Conservation (phyloP, 2,113 vertebrate genomes). For the Malaclemys terrapin region DNA sequence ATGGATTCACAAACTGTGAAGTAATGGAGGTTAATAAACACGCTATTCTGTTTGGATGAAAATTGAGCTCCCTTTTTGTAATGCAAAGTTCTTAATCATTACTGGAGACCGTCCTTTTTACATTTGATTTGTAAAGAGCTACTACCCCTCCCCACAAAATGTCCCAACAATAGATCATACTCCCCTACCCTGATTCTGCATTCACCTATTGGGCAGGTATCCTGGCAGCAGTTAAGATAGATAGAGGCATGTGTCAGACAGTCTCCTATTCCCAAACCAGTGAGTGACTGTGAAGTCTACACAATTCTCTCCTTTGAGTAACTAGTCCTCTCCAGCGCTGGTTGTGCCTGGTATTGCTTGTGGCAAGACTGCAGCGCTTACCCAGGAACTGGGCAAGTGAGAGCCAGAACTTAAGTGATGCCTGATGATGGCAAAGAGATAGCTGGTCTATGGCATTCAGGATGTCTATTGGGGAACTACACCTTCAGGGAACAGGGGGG, state of each 20-base stretch:
- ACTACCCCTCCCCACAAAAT: background rate
- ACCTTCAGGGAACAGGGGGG: constrained; percentile 36
- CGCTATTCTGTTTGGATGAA: background rate
- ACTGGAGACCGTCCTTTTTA: background rate
- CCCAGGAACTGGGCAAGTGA: background rate
- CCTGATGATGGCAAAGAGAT: background rate
- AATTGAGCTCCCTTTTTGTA: background rate
- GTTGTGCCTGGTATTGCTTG: background rate
- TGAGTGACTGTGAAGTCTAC: background rate
- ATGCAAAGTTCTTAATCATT: background rate
- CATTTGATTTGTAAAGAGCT: background rate
- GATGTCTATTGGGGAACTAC: constrained; percentile 31
- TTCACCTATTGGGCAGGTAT: background rate
- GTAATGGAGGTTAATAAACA: background rate
- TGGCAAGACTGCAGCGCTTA: background rate
- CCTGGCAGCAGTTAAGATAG: background rate
- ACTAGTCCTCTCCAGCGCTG: background rate
- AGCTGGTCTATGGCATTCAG: too few relatives aligned
- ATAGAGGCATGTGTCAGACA: background rate
- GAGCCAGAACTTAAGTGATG: background rate
- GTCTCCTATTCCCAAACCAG: background rate
- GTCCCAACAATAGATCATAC: background rate
- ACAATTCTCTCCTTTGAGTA: rapidly evolving
- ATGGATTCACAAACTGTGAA: background rate
- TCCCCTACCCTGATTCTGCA: background rate